Evolutionary conservation across 2,888 invertebrate genomes (phyloP).

Genomic region (Sphecodes monilicornis): DNA sequence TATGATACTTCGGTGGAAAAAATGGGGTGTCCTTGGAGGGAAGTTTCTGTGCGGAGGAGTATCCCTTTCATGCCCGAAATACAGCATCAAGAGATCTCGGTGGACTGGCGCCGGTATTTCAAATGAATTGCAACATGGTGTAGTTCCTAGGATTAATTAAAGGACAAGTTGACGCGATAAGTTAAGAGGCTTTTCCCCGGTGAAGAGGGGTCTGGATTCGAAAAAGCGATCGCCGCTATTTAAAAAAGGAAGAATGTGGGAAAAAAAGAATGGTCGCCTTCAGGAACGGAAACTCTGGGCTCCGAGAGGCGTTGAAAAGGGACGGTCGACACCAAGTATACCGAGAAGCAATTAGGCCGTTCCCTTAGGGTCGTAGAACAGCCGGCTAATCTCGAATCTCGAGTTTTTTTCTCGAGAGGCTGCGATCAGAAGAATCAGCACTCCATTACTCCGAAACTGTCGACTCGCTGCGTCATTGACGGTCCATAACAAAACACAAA

Average conservation of each 20-base stretch:
- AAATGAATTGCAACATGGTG: slow-evolving; percentile 43
- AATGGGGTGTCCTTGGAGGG: background rate
- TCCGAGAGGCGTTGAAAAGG: slow-evolving; percentile 51
- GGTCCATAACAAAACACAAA: background rate
- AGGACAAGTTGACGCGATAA: slow-evolving; percentile 55
- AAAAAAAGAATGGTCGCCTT: slow-evolving; percentile 20
- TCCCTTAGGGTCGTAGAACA: slow-evolving; percentile 44
- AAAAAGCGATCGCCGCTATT: slow-evolving; percentile 38
- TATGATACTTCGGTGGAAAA: background rate
- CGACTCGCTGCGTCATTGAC: background rate
- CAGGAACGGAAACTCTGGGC: slow-evolving; percentile 29
- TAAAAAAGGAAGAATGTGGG: slow-evolving; percentile 1
- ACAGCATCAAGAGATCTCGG: slow-evolving; percentile 8
- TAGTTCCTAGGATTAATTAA: slow-evolving; percentile 50
- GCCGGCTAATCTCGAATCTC: slow-evolving; percentile 53
- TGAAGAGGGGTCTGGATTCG: background rate
- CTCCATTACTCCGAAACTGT: background rate
- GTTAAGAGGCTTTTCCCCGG: slow-evolving; percentile 25
- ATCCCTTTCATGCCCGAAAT: background rate
- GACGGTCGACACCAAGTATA: slow-evolving; percentile 39
- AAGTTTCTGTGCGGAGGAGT: background rate
- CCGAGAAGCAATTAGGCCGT: slow-evolving; percentile 58
- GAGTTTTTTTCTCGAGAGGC: slow-evolving; percentile 34
- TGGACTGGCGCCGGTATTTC: slow-evolving; percentile 3
- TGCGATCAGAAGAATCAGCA: slow-evolving; percentile 28